Percentiles rank a stretch among this genome's conserved stretches.
These are phyloP conservation scores for Acrobasis repandana DNA, from an alignment of 2,888 invertebrate species.

Conservation along the genomic window DNA sequence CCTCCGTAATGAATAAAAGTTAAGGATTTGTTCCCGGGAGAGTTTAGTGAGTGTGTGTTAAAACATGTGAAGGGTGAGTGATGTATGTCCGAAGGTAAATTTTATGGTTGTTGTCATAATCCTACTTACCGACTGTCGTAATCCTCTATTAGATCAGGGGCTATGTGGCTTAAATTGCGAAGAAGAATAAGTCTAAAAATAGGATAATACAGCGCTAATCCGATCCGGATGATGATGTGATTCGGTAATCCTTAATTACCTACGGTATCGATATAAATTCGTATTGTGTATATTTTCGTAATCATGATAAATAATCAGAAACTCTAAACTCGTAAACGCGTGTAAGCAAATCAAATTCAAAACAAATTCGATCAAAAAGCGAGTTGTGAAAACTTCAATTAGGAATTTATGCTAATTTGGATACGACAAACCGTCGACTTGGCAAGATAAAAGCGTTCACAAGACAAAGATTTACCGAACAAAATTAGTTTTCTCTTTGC, in stretches of 20 bases:
- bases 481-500: slow-evolving; percentile 40
- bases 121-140: too few species aligned
- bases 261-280: too few species aligned
- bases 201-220: too few species aligned
- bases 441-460: slow-evolving; percentile 41
- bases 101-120: too few species aligned
- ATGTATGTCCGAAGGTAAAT: not conserved
- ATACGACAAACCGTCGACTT: slow-evolving; percentile 34
- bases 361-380: slow-evolving; percentile 21
- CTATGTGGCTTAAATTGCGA: too few species aligned
- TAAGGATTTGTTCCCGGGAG: slow-evolving; percentile 3
- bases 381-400: slow-evolving; percentile 50
- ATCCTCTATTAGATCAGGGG: too few species aligned
- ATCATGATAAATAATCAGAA: too few species aligned
- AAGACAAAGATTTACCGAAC: slow-evolving; percentile 48
- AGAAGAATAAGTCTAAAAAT: too few species aligned
- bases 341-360: slow-evolving; percentile 10
- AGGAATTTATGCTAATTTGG: slow-evolving; percentile 57
- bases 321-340: not conserved
- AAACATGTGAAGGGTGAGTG: not conserved
- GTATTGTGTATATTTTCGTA: too few species aligned
- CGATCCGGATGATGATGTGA: too few species aligned
- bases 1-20: slow-evolving; percentile 17
- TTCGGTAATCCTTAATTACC: too few species aligned
- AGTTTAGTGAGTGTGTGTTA: not conserved